These are phyloP conservation scores for Colletes collaris DNA, from an alignment of 2,888 invertebrate genomes.

Conservation along the genomic window DNA sequence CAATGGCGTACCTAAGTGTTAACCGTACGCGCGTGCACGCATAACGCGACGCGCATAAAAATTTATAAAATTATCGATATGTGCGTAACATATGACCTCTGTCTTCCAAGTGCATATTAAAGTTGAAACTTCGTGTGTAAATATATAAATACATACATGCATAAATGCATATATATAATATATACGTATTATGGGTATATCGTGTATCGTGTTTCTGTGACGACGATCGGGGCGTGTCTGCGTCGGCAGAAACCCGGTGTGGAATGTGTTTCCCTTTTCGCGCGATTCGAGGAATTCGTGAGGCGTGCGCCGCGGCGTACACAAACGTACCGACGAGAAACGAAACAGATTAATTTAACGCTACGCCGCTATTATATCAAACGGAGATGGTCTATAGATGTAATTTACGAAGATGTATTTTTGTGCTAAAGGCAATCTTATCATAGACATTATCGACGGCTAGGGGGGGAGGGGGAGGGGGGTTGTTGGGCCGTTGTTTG, in stretches of 20 bases:
- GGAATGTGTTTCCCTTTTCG: constrained; percentile 15
- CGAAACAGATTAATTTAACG: constrained; percentile 11
- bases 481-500: not conserved
- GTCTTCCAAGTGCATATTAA: constrained; percentile 82
- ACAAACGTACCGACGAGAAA: no score
- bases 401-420: constrained; percentile 71
- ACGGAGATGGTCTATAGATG: constrained; percentile 57
- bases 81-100: constrained; percentile 80
- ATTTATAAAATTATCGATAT: constrained; percentile 61
- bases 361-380: constrained; percentile 22
- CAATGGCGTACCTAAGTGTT: constrained; percentile 46
- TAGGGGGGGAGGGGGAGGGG: constrained; percentile 4
- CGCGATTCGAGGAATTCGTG: constrained; percentile 3
- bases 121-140: constrained; percentile 70
- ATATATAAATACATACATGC: constrained; percentile 53
- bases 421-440: constrained; percentile 71
- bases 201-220: constrained; percentile 55
- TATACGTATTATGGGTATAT: constrained; percentile 34
- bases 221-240: constrained; percentile 1
- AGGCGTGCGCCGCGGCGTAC: not conserved
- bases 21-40: constrained; percentile 20
- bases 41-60: constrained; percentile 27
- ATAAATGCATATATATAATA: constrained; percentile 47
- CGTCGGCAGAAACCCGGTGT: constrained; percentile 8
- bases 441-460: constrained; percentile 41